Percentiles rank a stretch among this genome's conserved stretches.
Conservation (phyloP, 2,888 invertebrate species). For the Argynnis bischoffii region DNA sequence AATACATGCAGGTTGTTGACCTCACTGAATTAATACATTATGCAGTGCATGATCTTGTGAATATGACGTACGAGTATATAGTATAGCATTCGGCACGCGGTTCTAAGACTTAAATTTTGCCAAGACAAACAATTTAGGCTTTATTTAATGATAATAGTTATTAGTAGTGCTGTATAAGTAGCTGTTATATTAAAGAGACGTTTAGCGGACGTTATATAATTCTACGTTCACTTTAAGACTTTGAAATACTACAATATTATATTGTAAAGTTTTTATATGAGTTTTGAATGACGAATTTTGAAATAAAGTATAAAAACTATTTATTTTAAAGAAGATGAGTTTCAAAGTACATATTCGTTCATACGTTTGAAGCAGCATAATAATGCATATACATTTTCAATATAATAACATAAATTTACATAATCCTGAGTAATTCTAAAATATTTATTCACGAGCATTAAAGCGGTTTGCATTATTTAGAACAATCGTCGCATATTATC, state of each 20-base stretch:
- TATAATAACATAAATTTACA: constrained; percentile 10
- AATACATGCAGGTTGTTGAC: constrained; percentile 56
- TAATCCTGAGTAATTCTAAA: constrained; percentile 3
- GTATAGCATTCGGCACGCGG: constrained; percentile 22
- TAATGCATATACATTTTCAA: neutral
- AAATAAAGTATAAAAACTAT: neutral
- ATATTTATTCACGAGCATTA: constrained; percentile 8
- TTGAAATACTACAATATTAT: too few species aligned
- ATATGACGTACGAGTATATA: constrained; percentile 24
- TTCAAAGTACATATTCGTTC: neutral
- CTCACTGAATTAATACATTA: constrained; percentile 45
- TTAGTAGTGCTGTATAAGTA: too few species aligned
- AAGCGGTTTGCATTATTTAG: constrained; percentile 1
- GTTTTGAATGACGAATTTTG: neutral
- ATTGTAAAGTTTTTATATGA: neutral
- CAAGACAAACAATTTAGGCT: constrained; percentile 33
- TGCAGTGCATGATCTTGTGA: constrained; percentile 38
- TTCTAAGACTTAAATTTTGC: constrained; percentile 19
- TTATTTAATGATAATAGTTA: neutral
- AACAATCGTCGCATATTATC: constrained; percentile 14
- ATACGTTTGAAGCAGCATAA: too few species aligned
- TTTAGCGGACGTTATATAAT: constrained; percentile 17
- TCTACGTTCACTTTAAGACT: constrained; percentile 20
- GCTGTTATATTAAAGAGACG: constrained; percentile 16
- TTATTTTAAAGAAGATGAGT: neutral